Evolutionary conservation across 2,797 vertebrate species (phyloP).

Genomic region (Odontamblyopus lacepedii): DNA sequence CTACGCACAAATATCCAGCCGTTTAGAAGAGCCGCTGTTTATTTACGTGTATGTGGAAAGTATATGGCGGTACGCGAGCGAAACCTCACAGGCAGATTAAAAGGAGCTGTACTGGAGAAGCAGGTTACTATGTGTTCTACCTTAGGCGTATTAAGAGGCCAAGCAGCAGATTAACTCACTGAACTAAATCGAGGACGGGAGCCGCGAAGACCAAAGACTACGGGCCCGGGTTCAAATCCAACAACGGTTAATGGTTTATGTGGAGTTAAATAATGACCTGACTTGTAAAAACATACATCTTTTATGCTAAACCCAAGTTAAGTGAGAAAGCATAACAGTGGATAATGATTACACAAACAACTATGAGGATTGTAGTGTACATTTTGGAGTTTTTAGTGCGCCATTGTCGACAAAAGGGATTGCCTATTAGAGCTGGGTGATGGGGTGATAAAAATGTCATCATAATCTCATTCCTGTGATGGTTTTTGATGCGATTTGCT

Average conservation of each 20-base stretch:
- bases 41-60: background rate
- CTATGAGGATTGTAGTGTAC: background rate
- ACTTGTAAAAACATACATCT: background rate
- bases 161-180: conserved; percentile 50
- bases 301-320: background rate
- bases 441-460: no score
- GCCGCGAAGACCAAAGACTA: conserved; percentile 6
- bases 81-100: conserved; percentile 23
- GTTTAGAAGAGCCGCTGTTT: background rate
- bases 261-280: conserved; percentile 4
- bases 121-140: conserved; percentile 39
- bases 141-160: conserved; percentile 42
- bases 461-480: no score
- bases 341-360: background rate
- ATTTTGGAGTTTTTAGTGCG: background rate
- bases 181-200: conserved; percentile 31
- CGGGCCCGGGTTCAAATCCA: conserved; percentile 23
- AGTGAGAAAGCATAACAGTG: background rate
- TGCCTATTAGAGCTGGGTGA: no score
- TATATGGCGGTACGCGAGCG: no score
- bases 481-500: no score
- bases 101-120: conserved; percentile 18
- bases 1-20: no score
- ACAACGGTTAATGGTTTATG: conserved; percentile 33
- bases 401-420: no score